Evolutionary conservation across 2,113 vertebrate genomes (phyloP), one percentile per base, ranked within the genome.

Genomic region (Pseudolaguvia tuberculata): DNA sequence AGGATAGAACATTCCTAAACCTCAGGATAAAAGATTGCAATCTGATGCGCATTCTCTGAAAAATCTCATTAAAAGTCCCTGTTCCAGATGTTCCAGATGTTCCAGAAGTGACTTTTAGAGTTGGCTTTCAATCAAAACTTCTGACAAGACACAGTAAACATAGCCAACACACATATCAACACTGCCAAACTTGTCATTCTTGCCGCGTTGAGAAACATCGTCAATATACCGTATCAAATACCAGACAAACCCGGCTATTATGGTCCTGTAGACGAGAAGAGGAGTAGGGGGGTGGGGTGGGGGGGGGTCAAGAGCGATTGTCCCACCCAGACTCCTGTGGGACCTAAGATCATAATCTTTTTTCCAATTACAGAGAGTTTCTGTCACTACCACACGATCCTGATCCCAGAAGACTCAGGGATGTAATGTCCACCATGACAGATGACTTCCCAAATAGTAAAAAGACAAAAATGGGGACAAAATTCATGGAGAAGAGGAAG

Each of bases 351-450:
- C 57, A 3, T 70, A 70, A 76, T 76, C 75, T 70, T 35, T 20
- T 42, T 13, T 29, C 65, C 6, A 29, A 25, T 59, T 70, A 56
- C 47, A 52, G 75, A 76, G 65, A 59, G 65, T 61, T 59, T 70
- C 75, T 62, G 75, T 76, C 75, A 70, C 75, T 76, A 53, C 47
- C 21, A 23, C 62, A 47, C 55, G 70, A 51, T 59, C 17, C 65
- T 21, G 47, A 2, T 50, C 63, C 45, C 59, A 78, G 53, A 63
- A 18, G 76, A 57, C 50, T 45, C 35, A 58, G 50, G 45, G 50
- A 63, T 20, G 59, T 58, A 73, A 73, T 67, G 61, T 35, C 25
- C 29, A 10, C n/a, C 20, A 39, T 63, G 70, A 72, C 57, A 61
- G 55, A 69, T 4, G 12, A 27, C 67, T 79, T 71, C 58, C 72